phyloP scores from a whole-genome alignment of 2,888 invertebrate genomes.

The Lathronympha strigana region DNA sequence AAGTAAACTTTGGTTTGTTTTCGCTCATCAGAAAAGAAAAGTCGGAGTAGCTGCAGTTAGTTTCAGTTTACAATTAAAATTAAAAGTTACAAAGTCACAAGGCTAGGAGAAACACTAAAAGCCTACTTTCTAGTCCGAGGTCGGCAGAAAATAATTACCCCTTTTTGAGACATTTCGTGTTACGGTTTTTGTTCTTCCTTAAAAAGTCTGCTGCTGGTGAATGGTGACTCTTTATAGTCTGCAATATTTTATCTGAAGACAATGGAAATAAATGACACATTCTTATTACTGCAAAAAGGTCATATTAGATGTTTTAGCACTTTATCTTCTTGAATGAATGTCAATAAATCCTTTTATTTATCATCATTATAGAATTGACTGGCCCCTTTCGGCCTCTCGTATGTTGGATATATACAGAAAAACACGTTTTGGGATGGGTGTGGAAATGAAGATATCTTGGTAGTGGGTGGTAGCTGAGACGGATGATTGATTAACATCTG shows the following conservation, averaged over 20 bases:
- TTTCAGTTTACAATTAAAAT: slow-evolving; percentile 29
- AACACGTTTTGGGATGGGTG: slow-evolving; percentile 4
- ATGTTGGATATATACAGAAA: slow-evolving; percentile 10
- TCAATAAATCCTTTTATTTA: not conserved
- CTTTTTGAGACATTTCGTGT: slow-evolving; percentile 15
- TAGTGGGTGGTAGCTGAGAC: not conserved
- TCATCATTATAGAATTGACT: not conserved
- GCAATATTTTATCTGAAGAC: not conserved
- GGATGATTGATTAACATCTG: slow-evolving; percentile 26
- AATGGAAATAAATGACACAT: not conserved
- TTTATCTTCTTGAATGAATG: not conserved
- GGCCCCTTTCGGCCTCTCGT: not conserved
- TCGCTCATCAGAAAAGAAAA: slow-evolving; percentile 1
- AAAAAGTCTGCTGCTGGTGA: no score
- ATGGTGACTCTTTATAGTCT: no score
- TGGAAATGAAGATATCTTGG: slow-evolving; percentile 18
- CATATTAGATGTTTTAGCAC: no score
- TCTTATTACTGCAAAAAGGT: not conserved
- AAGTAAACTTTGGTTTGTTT: not conserved
- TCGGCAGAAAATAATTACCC: slow-evolving; percentile 24
- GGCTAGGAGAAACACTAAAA: slow-evolving; percentile 13
- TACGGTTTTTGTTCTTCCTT: slow-evolving; percentile 17
- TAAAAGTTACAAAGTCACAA: slow-evolving; percentile 21
- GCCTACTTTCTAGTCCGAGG: slow-evolving; percentile 18
- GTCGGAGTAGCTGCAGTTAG: slow-evolving; percentile 6